A percentile compares a stretch with the other conserved stretches of the same genome.
phyloP scores from a whole-genome alignment of 1,140 invertebrate species.

The Dreissena polymorpha region DNA sequence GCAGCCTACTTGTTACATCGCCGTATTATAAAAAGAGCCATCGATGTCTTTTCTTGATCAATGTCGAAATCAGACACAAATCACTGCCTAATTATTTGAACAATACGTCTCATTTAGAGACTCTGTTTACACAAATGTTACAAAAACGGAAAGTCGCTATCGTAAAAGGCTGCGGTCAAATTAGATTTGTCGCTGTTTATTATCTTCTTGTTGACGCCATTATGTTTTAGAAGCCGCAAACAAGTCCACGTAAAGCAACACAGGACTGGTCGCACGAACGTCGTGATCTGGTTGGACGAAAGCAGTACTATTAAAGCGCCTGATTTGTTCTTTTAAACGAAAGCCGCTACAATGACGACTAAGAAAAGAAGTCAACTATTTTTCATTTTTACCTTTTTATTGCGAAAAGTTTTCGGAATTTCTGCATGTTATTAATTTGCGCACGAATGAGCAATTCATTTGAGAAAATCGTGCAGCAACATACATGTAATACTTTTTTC shows the following conservation, averaged over 20 bases:
- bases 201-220: background rate
- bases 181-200: conserved; percentile 46
- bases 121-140: conserved; percentile 33
- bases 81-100: conserved; percentile 46
- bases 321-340: background rate
- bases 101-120: conserved; percentile 39
- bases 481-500: too few relatives aligned
- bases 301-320: too few relatives aligned
- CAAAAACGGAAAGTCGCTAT: conserved; percentile 8
- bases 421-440: too few relatives aligned
- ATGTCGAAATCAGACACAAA: conserved; percentile 17
- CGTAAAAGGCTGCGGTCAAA: conserved; percentile 20
- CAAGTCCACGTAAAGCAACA: too few relatives aligned
- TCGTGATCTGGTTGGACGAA: too few relatives aligned
- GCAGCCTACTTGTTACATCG: too few relatives aligned
- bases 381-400: background rate
- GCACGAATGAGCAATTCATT: too few relatives aligned
- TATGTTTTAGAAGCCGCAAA: background rate
- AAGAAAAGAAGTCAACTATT: background rate
- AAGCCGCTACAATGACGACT: background rate
- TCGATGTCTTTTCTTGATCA: background rate
- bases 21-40: too few relatives aligned
- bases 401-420: too few relatives aligned
- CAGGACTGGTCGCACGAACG: too few relatives aligned
- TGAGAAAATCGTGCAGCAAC: too few relatives aligned